phyloP scores from a whole-genome alignment of 2,888 invertebrate species.

The Polydrusus cervinus region DNA sequence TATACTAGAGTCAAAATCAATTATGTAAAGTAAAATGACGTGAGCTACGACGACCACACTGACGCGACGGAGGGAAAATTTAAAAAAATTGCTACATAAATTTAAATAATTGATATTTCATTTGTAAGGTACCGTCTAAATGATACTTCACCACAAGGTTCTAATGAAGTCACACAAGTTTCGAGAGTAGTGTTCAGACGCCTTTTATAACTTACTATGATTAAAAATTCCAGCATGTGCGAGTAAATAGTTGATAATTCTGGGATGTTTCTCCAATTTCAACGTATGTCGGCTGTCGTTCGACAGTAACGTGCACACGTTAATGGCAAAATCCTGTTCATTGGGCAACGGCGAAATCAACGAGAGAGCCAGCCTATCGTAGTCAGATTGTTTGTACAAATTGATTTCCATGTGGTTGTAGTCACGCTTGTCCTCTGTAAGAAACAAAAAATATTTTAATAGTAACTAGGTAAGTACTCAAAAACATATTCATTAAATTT shows the following conservation, averaged over 20 bases:
- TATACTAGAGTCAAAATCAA: too few species aligned
- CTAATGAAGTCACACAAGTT: too few species aligned
- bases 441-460: constrained; percentile 54
- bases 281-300: constrained; percentile 94
- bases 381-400: constrained; percentile 82
- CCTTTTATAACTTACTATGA: constrained; percentile 78
- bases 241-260: constrained; percentile 89
- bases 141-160: too few species aligned
- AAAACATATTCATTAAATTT: too few species aligned
- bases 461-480: background rate
- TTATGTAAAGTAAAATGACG: too few species aligned
- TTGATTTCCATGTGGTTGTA: constrained; percentile 81
- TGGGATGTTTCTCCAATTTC: constrained; percentile 88
- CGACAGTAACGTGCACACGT: constrained; percentile 95
- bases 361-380: constrained; percentile 91
- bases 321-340: constrained; percentile 98
- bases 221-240: constrained; percentile 97
- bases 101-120: too few species aligned
- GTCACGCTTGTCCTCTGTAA: constrained; percentile 77
- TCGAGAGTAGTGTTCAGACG: too few species aligned
- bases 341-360: constrained; percentile 97
- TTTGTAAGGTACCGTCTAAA: too few species aligned
- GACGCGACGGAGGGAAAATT: too few species aligned
- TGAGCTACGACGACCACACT: too few species aligned
- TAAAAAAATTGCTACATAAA: too few species aligned